Base-by-base conservation (phyloP, 2,113 vertebrate genomes). In the Mugil cephalus region DNA sequence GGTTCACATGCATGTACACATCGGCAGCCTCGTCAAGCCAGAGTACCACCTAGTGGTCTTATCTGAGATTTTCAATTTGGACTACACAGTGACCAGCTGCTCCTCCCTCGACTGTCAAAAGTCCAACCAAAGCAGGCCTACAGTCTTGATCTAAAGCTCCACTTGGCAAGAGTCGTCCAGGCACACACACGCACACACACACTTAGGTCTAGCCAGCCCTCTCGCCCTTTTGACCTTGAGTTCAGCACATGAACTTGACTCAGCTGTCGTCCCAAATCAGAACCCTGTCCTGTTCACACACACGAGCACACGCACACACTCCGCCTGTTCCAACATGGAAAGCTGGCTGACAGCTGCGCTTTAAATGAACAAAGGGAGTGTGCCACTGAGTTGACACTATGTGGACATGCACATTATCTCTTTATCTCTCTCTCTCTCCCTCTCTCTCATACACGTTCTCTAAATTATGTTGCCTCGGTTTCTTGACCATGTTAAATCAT, bases 181-280 rank as follows among this genome's bases (percentile, higher is more conserved):
- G 24, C 75, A 77, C 73, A 61, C 69, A 58, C 60, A 63, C 75
- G 46, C 59, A 42, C 62, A 53, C 64, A 71, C 47, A 73, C 61
- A 70, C 65, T 74, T 70, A 72, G 61, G 84, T 71, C 66, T 48
- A 61, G 45, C 46, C 66, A 80, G 55, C 63, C 55, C 69, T 60
- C 51, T 87, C 62, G 68, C 85, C 90, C 89, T 92, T 84, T 85
- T 88, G 89, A 93, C 90, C 90, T 91, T 91, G 87, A 87, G 83
- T 70, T 88, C 85, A 85, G 78, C 71, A 77, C 88, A 89, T 91
- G 88, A 92, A 90, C 90, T 92, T 91, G 89, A 89, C 88, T 91
- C 92, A 93, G 92, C 92, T 93, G 92, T 87, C 74, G 66, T 39
- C 79, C 83, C 80, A 86, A 79, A 90, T 93, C 90, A 91, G 60